These are phyloP conservation scores for Eremophila alpestris DNA, from an alignment of 2,797 vertebrate species.

Conservation along the genomic window DNA sequence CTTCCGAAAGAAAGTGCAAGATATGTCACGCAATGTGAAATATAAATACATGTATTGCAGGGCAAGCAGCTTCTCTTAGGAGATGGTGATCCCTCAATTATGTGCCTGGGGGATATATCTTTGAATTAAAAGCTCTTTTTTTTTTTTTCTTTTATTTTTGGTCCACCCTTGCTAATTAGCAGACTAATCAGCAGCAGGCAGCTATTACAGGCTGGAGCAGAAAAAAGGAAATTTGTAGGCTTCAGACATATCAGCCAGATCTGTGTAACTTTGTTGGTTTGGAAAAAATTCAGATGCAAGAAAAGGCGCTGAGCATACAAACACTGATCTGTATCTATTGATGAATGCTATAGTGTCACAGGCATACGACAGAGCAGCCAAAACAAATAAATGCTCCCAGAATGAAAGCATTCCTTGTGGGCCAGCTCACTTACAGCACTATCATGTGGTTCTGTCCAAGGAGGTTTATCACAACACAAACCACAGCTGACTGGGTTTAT, in stretches of 20 bases:
- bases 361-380: neutral
- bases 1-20: neutral
- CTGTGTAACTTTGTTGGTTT: slow-evolving; percentile 16
- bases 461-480: slow-evolving; percentile 3
- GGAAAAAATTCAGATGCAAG: slow-evolving; percentile 17
- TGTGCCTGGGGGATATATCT: neutral
- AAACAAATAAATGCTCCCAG: slow-evolving; percentile 20
- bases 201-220: neutral
- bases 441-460: neutral
- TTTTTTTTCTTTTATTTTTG: neutral
- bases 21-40: neutral
- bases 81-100: slow-evolving; percentile 36
- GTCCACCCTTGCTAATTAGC: slow-evolving; percentile 49
- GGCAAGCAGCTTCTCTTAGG: slow-evolving; percentile 24
- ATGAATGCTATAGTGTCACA: neutral
- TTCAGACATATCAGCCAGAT: neutral
- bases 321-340: slow-evolving; percentile 15
- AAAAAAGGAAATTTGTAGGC: neutral
- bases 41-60: neutral
- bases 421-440: neutral
- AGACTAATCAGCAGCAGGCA: slow-evolving; percentile 3
- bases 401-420: neutral
- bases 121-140: neutral
- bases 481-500: neutral
- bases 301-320: slow-evolving; percentile 29